phyloP scores from a whole-genome alignment of 2,797 vertebrate species.

The Philypnodon macrostomus region DNA sequence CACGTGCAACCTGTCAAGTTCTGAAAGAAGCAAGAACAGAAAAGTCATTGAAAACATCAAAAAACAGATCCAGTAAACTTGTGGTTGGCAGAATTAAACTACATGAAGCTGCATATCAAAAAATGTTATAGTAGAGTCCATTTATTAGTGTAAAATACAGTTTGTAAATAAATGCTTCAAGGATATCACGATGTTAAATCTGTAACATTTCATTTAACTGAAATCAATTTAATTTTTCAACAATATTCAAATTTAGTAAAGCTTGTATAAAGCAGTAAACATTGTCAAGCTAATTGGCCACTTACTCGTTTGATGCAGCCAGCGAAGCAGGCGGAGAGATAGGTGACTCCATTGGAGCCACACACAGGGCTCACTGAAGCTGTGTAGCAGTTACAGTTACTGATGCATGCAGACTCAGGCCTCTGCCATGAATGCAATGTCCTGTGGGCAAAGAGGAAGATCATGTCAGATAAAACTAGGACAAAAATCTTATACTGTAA shows the following conservation, averaged over 20 bases:
- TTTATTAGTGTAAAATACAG: no score
- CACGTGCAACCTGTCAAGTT: conserved; percentile 91
- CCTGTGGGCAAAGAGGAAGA: conserved; percentile 57
- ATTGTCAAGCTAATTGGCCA: neutral
- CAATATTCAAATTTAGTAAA: no score
- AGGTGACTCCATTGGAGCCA: conserved; percentile 92
- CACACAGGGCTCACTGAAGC: conserved; percentile 94
- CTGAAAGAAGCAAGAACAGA: conserved; percentile 60
- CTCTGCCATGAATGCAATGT: conserved; percentile 74
- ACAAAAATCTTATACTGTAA: neutral
- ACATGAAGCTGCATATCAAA: no score
- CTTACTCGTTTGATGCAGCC: conserved; percentile 92
- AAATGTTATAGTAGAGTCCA: no score
- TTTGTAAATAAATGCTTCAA: no score
- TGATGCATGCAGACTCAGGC: conserved; percentile 88
- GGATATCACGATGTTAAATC: no score
- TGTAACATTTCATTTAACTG: no score
- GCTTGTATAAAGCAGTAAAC: no score
- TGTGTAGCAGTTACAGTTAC: conserved; percentile 93
- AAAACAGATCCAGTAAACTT: no score
- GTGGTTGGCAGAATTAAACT: no score
- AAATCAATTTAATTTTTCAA: no score
- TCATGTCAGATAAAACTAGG: conserved; percentile 1
- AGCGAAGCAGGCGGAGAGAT: conserved; percentile 97
- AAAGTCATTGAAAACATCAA: no score